Percentiles rank a stretch among this genome's conserved stretches.
Conservation (phyloP, 1,140 invertebrate genomes). For the Diabrotica undecimpunctata region DNA sequence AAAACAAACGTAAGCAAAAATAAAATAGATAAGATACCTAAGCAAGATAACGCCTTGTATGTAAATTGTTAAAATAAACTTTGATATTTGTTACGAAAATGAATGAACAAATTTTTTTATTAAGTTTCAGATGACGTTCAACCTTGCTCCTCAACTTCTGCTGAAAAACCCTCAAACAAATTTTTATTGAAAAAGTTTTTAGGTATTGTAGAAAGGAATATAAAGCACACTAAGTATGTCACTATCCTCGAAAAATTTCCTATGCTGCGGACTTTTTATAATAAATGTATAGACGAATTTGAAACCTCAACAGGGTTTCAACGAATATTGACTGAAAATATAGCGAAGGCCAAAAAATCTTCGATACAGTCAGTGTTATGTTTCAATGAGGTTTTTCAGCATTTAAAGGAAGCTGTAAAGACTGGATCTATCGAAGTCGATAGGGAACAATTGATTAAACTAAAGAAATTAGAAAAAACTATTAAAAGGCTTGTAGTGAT, state of each 20-base stretch:
- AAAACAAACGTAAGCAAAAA: too few relatives aligned
- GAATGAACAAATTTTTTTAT: too few relatives aligned
- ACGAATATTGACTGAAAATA: conserved; percentile 3
- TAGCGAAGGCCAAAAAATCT: conserved; percentile 23
- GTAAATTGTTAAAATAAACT: too few relatives aligned
- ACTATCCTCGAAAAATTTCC: conserved; percentile 22
- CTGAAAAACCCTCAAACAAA: conserved; percentile 10
- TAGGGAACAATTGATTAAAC: conserved; percentile 26
- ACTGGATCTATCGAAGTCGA: conserved; percentile 25
- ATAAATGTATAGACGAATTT: conserved; percentile 13
- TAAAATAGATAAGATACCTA: too few relatives aligned
- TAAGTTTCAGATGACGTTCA: too few relatives aligned
- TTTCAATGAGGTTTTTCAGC: conserved; percentile 33
- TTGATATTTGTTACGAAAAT: too few relatives aligned
- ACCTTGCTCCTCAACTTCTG: too few relatives aligned
- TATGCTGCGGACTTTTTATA: conserved; percentile 25
- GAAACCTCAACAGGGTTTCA: conserved; percentile 13
- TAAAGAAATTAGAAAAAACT: conserved; percentile 47
- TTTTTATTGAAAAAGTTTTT: conserved; percentile 22
- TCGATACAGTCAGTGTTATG: conserved; percentile 25
- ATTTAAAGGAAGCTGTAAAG: conserved; percentile 24
- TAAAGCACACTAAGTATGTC: conserved; percentile 17
- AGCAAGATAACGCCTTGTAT: too few relatives aligned
- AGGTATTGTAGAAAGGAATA: conserved; percentile 18
- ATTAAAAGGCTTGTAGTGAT: conserved; percentile 47